Evolutionary conservation across 2,797 vertebrate species (phyloP).

Genomic region (Zenarchopterus dispar): DNA sequence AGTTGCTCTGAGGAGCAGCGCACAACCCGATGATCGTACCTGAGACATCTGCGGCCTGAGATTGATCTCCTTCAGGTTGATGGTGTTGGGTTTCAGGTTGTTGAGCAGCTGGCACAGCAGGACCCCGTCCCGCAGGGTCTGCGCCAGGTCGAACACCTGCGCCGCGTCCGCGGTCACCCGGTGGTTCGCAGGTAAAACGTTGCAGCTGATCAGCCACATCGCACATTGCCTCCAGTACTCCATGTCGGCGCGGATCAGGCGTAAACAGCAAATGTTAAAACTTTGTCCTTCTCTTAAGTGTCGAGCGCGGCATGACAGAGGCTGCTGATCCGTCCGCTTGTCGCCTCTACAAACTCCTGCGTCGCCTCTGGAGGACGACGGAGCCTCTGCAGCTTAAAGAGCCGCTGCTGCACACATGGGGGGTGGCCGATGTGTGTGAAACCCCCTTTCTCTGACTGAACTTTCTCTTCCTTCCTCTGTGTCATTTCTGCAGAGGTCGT

Average conservation of each 20-base stretch:
- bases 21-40: constrained; percentile 67
- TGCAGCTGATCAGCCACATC: constrained; percentile 91
- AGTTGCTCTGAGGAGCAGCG: too few relatives aligned
- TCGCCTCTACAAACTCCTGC: constrained; percentile 22
- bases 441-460: constrained; percentile 31
- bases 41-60: constrained; percentile 94
- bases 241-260: constrained; percentile 70
- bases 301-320: constrained; percentile 8
- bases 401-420: constrained; percentile 13
- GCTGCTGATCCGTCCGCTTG: constrained; percentile 3
- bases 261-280: background rate
- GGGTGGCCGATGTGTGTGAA: constrained; percentile 18
- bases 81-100: constrained; percentile 86
- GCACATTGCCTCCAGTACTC: constrained; percentile 93
- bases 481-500: constrained; percentile 30
- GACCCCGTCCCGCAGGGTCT: constrained; percentile 93
- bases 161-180: constrained; percentile 89
- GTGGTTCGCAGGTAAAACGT: constrained; percentile 89
- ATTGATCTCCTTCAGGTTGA: constrained; percentile 93
- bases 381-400: constrained; percentile 32
- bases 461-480: constrained; percentile 61
- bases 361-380: constrained; percentile 35
- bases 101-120: constrained; percentile 92
- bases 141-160: constrained; percentile 94
- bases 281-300: constrained; percentile 5